Base-by-base conservation (phyloP, 2,888 invertebrate genomes). In the Tolmerus cingulatus region DNA sequence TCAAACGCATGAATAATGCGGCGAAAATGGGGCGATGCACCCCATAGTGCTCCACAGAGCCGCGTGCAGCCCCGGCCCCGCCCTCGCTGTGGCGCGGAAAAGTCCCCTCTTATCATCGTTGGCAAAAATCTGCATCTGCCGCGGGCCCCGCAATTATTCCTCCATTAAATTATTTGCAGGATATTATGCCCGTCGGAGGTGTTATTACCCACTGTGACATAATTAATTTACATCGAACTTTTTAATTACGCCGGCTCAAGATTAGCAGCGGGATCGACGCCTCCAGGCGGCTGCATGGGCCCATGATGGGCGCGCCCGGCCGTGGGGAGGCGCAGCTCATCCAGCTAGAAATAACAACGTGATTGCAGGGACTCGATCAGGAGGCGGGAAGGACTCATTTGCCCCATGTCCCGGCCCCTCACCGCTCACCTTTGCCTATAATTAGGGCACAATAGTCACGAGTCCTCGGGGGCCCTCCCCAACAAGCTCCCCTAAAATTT, bases 91-190 rank as follows among this genome's bases (percentile, higher is more conserved):
- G 9, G 14, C 23, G 66, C 27, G 23, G 66, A n/a, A 66, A 66
- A 9, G 12, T 0, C 19, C 8, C 12, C 12, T 27, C 9, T 78
- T 43, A 78, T 78, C 46, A 43, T 43, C 66, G 43, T 19, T 46
- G 19, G 9, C 78, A 78, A 78, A 78, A 78, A 43, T 43, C 78
- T 46, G 43, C 43, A 78, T 78, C 23, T 46, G 46, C 43, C 37
- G 14, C 12, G 43, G n/a, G 46, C 23, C 43, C 27, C 23, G 14
- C 78, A 78, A 78, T 78, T 78, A 78, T 78, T 78, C 43, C 43
- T 78, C 78, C 46, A 78, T 78, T 78, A 78, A 78, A 78, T 78
- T 78, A 78, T 46, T 43, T 78, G n/a, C 78, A 78, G 78, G 78
- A 78, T 78, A 78, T 78, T 78, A 43, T 46, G 43, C 37, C 34